Evolutionary conservation across 2,113 vertebrate genomes (phyloP), one percentile per base, ranked within the genome.

Genomic region (Centropus bengalensis): DNA sequence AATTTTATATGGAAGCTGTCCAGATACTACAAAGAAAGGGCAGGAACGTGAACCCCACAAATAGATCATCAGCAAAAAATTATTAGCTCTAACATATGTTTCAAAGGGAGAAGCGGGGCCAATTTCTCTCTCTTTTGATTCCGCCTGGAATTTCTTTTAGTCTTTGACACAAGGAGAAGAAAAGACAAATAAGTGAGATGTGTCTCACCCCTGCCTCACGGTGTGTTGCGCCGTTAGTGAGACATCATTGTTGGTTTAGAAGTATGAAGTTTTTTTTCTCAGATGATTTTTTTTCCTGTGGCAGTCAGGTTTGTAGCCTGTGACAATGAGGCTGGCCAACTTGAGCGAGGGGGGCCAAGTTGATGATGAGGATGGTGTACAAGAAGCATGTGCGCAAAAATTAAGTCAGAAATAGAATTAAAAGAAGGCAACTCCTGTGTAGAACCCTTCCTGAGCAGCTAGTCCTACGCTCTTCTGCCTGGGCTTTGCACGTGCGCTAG

Each of bases 341-440:
- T 68, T 22, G 60, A 49, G 17, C 3, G 47, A 36, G 28, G 14
- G 38, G 27, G 56, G 33, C 26, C 19, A 8, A 1, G 5, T 14
- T n/a, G n/a, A n/a, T n/a, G n/a, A n/a, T n/a, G n/a, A 36, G 7
- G 5, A 3, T n/a, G 17, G 17, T 2, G 2, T 6, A 16, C 0
- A 3, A 69, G 49, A 60, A 26, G 23, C 1, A 14, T 3, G 7
- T 30, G 22, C 88, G 9, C 21, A 71, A 60, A 18, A 74, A 58
- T 24, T 59, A 13, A 36, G 40, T 32, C 32, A 54, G 27, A 60
- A 51, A 6, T 19, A 47, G 47, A 42, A 71, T n/a, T 59, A 44
- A 88, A 78, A 86, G 17, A 32, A 77, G 56, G 12, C 1, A 26
- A 36, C 36, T 9, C 36, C 28, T 36, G 15, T 33, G 26, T 51